These are phyloP conservation scores for Istiophorus platypterus DNA, from an alignment of 2,113 vertebrate species.

Conservation along the genomic window DNA sequence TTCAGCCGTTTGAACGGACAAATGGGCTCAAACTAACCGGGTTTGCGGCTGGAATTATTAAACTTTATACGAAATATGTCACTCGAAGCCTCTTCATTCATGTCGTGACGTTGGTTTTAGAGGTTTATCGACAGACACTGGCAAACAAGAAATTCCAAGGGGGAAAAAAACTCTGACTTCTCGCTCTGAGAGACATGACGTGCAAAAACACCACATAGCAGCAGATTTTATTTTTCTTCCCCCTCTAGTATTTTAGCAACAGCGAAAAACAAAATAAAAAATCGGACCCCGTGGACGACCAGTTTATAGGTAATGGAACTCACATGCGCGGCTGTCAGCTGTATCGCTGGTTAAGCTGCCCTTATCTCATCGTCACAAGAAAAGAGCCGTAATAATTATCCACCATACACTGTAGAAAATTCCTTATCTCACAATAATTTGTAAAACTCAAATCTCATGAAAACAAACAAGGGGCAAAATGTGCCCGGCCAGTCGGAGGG, in stretches of 20 bases:
- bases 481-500: background rate
- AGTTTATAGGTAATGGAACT: conserved; percentile 17
- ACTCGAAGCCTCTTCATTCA: background rate
- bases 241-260: background rate
- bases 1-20: too few relatives aligned
- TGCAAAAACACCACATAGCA: too few relatives aligned
- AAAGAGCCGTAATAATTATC: conserved; percentile 5
- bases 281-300: background rate
- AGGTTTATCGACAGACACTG: too few relatives aligned
- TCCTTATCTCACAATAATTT: background rate
- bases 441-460: conserved; percentile 22
- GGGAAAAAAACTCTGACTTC: background rate
- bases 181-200: too few relatives aligned
- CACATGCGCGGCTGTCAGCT: conserved; percentile 23
- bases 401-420: background rate
- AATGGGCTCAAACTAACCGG: too few relatives aligned
- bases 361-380: background rate
- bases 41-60: too few relatives aligned
- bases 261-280: background rate
- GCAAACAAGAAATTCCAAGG: too few relatives aligned
- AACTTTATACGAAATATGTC: too few relatives aligned
- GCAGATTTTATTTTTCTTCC: background rate
- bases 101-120: background rate
- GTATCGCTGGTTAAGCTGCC: conserved; percentile 18
- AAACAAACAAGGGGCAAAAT: background rate